These are phyloP conservation scores for Carduelis carduelis DNA, from an alignment of 2,797 vertebrate genomes.

Conservation along the genomic window DNA sequence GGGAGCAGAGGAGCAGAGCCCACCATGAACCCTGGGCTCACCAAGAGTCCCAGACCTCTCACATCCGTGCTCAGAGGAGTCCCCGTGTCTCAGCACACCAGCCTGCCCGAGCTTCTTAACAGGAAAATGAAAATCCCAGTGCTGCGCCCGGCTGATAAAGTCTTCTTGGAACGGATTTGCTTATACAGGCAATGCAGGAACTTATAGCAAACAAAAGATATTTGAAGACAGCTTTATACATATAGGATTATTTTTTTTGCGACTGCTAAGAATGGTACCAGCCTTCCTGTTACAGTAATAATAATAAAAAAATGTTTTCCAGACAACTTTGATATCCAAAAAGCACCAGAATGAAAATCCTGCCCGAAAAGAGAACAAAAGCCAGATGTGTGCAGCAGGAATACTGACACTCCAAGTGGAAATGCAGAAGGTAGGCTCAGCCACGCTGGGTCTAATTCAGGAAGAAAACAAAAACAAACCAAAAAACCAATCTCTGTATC, in stretches of 20 bases:
- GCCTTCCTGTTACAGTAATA: slow-evolving; percentile 17
- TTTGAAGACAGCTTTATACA: background rate
- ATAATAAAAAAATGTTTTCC: background rate
- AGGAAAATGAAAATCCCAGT: slow-evolving; percentile 61
- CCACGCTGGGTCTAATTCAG: slow-evolving; percentile 25
- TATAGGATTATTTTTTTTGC: background rate
- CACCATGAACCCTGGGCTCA: slow-evolving; percentile 64
- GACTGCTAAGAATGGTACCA: slow-evolving; percentile 9
- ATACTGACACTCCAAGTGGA: background rate
- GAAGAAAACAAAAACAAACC: background rate
- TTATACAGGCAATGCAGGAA: slow-evolving; percentile 35
- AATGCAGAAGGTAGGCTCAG: slow-evolving; percentile 48
- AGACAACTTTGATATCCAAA: slow-evolving; percentile 42
- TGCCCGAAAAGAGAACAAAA: slow-evolving; percentile 31
- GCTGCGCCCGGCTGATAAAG: slow-evolving; percentile 55
- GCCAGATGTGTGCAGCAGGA: slow-evolving; percentile 35
- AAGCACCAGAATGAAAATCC: slow-evolving; percentile 35
- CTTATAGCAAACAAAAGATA: slow-evolving; percentile 34
- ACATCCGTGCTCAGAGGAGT: slow-evolving; percentile 72
- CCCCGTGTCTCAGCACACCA: slow-evolving; percentile 22
- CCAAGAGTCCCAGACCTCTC: slow-evolving; percentile 55
- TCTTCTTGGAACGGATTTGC: slow-evolving; percentile 38
- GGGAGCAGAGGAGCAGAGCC: slow-evolving; percentile 17
- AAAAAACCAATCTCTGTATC: background rate
- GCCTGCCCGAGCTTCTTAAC: slow-evolving; percentile 53